Percentiles rank a stretch among this genome's conserved stretches.
Conservation (phyloP, 2,113 vertebrate genomes). For the Mustelus asterias region DNA sequence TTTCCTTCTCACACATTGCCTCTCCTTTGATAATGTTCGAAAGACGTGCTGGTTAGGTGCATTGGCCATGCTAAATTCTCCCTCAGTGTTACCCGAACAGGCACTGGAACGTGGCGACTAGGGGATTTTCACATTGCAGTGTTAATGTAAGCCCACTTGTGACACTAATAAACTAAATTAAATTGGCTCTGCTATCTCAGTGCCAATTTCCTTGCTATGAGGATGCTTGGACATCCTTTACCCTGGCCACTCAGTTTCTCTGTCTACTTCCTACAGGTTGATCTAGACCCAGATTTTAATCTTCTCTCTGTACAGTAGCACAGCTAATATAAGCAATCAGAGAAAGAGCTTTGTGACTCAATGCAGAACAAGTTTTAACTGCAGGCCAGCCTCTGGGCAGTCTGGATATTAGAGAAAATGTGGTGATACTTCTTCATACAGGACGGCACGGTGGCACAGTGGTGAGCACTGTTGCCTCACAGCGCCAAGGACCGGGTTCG, state of each 20-base stretch:
- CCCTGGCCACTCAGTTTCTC: not conserved
- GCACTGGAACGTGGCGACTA: too few relatives aligned
- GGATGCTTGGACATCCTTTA: not conserved
- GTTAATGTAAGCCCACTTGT: too few relatives aligned
- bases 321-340: not conserved
- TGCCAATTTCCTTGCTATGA: not conserved
- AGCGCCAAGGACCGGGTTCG: too few relatives aligned
- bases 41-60: too few relatives aligned
- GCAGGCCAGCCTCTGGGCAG: not conserved
- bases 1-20: not conserved
- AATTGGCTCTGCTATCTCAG: not conserved
- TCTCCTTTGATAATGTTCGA: not conserved
- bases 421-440: not conserved
- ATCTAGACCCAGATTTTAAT: not conserved
- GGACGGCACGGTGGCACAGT: too few relatives aligned
- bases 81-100: too few relatives aligned
- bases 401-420: not conserved
- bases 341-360: not conserved
- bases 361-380: not conserved
- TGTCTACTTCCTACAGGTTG: not conserved
- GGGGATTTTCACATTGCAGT: too few relatives aligned
- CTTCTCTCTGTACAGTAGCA: not conserved
- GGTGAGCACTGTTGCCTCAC: too few relatives aligned
- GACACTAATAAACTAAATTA: too few relatives aligned
- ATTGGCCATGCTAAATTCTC: too few relatives aligned